Conservation (phyloP, 2,888 invertebrate species). For the Scaptomyza reducta region DNA sequence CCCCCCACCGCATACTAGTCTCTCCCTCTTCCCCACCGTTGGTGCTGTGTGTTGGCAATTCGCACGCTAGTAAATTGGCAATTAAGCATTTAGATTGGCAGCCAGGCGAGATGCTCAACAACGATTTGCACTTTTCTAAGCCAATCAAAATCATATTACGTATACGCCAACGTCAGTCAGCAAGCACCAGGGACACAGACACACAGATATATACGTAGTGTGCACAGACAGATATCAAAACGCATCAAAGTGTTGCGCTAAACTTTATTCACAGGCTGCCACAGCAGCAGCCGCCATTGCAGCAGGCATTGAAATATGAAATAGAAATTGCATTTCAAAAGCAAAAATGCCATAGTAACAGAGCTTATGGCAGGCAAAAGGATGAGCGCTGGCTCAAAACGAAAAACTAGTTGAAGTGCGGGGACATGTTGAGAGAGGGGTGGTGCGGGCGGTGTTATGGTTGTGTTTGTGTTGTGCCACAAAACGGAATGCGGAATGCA, state of each 20-base stretch:
- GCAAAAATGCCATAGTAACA: constrained; percentile 46
- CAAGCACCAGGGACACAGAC: not conserved
- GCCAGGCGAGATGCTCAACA: constrained; percentile 20
- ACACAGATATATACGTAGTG: constrained; percentile 1
- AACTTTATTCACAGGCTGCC: constrained; percentile 69
- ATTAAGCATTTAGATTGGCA: constrained; percentile 22
- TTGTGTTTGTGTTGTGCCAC: constrained; percentile 28
- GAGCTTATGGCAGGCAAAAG: constrained; percentile 6
- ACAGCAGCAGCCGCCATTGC: constrained; percentile 52
- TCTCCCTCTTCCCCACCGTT: not conserved
- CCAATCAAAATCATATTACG: constrained; percentile 77
- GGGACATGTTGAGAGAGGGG: not conserved
- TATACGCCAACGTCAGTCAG: constrained; percentile 46
- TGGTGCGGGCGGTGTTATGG: constrained; percentile 13
- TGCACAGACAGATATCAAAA: constrained; percentile 57
- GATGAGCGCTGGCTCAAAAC: not conserved
- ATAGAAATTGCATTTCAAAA: constrained; percentile 67
- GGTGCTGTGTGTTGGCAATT: too few relatives aligned
- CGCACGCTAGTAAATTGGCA: constrained; percentile 16
- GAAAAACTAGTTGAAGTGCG: too few relatives aligned
- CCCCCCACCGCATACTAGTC: too few relatives aligned
- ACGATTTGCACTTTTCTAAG: constrained; percentile 58
- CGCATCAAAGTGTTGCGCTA: constrained; percentile 75
- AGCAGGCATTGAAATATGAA: constrained; percentile 61
- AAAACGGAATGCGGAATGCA: constrained; percentile 56